Evolutionary conservation across 1,140 invertebrate genomes (phyloP), one percentile per base, ranked within the genome.

Genomic region (Meloidogyne floridensis): DNA sequence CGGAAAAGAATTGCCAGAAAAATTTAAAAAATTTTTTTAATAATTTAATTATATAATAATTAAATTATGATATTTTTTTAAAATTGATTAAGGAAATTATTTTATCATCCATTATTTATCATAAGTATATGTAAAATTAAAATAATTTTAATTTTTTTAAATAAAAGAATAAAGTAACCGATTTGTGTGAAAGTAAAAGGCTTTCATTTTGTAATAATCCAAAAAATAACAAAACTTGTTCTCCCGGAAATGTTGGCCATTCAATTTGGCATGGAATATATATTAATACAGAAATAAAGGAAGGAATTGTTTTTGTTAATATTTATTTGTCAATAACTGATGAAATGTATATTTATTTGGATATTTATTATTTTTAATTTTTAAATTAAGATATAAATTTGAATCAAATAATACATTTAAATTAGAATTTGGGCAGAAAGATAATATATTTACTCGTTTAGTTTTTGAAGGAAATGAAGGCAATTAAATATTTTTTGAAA

Each of bases 391-490:
- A n/a, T 65, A 65, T 65, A 6, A 65, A 65, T 65, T 65, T 18
- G 59, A 65, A 8, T 11, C 59, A 65, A 4, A n/a, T n/a, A 18
- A 65, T 65, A 6, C 15, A n/a, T 65, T 65, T 65, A 65, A 15
- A n/a, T n/a, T 65, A n/a, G 4, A 65, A 65, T 65, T 65, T 65
- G 59, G 59, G 7, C 13, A 65, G n/a, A 65, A 65, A 65, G n/a
- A 65, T 65, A n/a, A 65, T 65, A n/a, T 65, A n/a, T 65, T 65
- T n/a, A 65, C 59, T 65, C 15, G 15, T 65, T 65, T 65, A 65
- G 47, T 47, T 47, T 65, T n/a, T 65, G 15, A 15, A 6, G 59
- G 59, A 65, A 65, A 65, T 65, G 59, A 18, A n/a, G 59, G 59
- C n/a, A 65, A 15, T 15, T 15, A 15, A 10, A 15, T 59, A 15